Conservation (phyloP, 2,888 invertebrate genomes). For the Dendrolimus pini region DNA sequence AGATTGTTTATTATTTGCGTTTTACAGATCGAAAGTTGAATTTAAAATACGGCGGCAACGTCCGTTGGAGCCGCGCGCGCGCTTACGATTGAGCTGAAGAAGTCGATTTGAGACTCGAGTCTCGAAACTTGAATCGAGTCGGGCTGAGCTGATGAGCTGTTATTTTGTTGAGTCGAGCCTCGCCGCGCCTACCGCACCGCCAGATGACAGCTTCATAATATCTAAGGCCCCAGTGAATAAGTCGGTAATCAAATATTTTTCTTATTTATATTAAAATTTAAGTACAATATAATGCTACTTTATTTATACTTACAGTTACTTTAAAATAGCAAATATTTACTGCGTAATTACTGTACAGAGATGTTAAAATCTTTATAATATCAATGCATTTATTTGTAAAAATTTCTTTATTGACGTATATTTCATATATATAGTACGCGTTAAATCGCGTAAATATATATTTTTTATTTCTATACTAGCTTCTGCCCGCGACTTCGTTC, state of each 20-base stretch:
- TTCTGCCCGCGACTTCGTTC: too few relatives aligned
- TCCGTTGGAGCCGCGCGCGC: constrained; percentile 46
- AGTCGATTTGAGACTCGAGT: constrained; percentile 16
- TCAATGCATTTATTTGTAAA: too few relatives aligned
- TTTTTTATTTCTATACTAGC: too few relatives aligned
- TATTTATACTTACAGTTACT: too few relatives aligned
- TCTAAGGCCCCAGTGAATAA: neutral
- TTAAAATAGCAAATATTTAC: too few relatives aligned
- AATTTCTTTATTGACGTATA: too few relatives aligned
- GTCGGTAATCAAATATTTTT: neutral
- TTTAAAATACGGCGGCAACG: constrained; percentile 10
- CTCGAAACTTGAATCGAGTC: constrained; percentile 21
- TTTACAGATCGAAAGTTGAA: neutral
- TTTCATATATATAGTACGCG: too few relatives aligned
- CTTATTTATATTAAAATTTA: too few relatives aligned
- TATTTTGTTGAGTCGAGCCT: constrained; percentile 14
- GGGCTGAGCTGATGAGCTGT: constrained; percentile 3
- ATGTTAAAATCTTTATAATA: too few relatives aligned
- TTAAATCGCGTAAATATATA: too few relatives aligned
- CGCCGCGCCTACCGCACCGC: constrained; percentile 27
- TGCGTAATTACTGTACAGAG: too few relatives aligned
- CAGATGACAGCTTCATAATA: constrained; percentile 62
- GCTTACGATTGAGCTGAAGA: constrained; percentile 33
- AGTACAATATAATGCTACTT: too few relatives aligned
- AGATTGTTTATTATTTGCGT: constrained; percentile 10